Conservation (phyloP, 2,888 invertebrate genomes). For the Caenorhabditis plicata region DNA sequence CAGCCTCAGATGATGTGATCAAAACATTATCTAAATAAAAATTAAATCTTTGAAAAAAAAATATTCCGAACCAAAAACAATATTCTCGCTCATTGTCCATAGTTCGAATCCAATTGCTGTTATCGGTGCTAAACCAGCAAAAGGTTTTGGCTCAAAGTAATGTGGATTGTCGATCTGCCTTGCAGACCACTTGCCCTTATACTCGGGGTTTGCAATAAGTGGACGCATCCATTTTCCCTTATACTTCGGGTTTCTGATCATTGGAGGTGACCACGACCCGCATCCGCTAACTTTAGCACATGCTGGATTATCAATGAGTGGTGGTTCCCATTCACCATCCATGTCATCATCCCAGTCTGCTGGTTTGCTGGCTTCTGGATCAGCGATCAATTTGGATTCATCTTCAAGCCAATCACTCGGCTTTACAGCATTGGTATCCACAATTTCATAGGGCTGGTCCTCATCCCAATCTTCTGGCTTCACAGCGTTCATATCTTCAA, state of each 20-base stretch:
- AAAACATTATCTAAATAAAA: slow-evolving; percentile 75
- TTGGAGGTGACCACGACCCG: slow-evolving; percentile 80
- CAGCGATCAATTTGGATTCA: slow-evolving; percentile 80
- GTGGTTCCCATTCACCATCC: slow-evolving; percentile 98
- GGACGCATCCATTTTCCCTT: slow-evolving; percentile 87
- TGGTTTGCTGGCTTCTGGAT: slow-evolving; percentile 83
- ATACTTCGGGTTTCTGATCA: slow-evolving; percentile 70
- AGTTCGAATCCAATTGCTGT: slow-evolving; percentile 88
- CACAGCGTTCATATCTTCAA: slow-evolving; percentile 69
- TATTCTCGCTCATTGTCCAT: slow-evolving; percentile 95
- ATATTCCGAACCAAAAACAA: slow-evolving; percentile 79
- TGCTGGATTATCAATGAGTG: slow-evolving; percentile 67
- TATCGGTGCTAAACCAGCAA: slow-evolving; percentile 51
- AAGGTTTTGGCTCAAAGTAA: slow-evolving; percentile 87
- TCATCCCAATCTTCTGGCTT: slow-evolving; percentile 90
- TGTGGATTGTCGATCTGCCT: slow-evolving; percentile 85
- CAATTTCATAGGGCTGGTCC: slow-evolving; percentile 83
- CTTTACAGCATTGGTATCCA: slow-evolving; percentile 65
- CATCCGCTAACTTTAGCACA: slow-evolving; percentile 77
- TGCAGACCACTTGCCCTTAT: slow-evolving; percentile 71
- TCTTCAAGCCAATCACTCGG: slow-evolving; percentile 74
- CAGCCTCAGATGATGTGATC: slow-evolving; percentile 79
- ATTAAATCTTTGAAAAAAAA: neutral
- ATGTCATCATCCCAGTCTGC: slow-evolving; percentile 96
- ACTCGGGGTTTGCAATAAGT: slow-evolving; percentile 70